These are phyloP conservation scores for Varanus salvator DNA, from an alignment of 2,113 vertebrate genomes.

Conservation along the genomic window DNA sequence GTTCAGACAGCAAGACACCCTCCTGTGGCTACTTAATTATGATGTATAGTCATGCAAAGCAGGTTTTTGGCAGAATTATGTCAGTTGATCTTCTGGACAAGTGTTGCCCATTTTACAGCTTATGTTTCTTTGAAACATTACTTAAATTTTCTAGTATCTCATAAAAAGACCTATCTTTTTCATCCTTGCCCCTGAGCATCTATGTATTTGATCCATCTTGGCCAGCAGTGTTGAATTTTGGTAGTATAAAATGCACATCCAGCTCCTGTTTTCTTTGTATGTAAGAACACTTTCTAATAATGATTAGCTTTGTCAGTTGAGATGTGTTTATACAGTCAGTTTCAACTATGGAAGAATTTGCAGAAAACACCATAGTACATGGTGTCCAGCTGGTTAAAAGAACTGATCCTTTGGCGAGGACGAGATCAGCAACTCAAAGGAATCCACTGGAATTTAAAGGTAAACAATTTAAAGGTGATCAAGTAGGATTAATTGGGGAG, in stretches of 20 bases:
- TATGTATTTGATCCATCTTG: neutral
- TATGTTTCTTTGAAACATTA: neutral
- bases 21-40: too few species aligned
- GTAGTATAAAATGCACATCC: neutral
- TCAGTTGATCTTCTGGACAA: neutral
- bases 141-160: neutral
- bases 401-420: neutral
- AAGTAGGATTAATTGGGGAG: neutral
- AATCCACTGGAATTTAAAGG: slow-evolving; percentile 1
- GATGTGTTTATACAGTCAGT: slow-evolving; percentile 24
- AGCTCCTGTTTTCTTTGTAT: neutral
- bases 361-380: neutral
- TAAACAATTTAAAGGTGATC: neutral
- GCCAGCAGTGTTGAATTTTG: neutral
- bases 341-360: slow-evolving; percentile 15
- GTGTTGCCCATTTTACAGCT: neutral
- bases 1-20: too few species aligned
- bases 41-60: too few species aligned
- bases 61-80: neutral
- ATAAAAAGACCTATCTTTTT: neutral
- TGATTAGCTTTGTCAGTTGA: slow-evolving; percentile 1
- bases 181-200: neutral
- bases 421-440: neutral
- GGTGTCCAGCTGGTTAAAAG: neutral
- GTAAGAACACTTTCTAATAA: neutral